These are phyloP conservation scores for Sebastes trivittatus DNA, from an alignment of 2,797 vertebrate species.

Conservation along the genomic window DNA sequence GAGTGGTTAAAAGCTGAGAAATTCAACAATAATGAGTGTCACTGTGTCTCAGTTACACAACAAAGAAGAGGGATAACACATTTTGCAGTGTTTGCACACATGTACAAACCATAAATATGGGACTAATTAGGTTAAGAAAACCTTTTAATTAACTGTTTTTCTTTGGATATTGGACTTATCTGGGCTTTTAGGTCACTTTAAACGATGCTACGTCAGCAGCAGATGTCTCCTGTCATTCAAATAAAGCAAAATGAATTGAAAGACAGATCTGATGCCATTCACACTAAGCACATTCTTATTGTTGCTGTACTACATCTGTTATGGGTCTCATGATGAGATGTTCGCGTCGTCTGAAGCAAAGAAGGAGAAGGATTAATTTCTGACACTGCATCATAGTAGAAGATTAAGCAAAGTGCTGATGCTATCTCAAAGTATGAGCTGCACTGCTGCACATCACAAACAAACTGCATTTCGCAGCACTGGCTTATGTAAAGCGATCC, in stretches of 20 bases:
- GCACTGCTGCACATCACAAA: conserved; percentile 21
- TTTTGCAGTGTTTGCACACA: not conserved
- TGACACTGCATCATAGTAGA: conserved; percentile 11
- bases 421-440: conserved; percentile 22
- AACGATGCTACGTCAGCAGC: not conserved
- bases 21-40: conserved; percentile 38
- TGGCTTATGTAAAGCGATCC: conserved; percentile 59
- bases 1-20: conserved; percentile 77
- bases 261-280: conserved; percentile 17
- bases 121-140: not conserved
- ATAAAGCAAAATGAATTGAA: conserved; percentile 5
- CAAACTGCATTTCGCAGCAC: conserved; percentile 28
- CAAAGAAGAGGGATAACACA: not conserved
- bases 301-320: conserved; percentile 11
- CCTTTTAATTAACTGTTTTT: not conserved
- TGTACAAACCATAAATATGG: not conserved
- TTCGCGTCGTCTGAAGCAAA: conserved; percentile 22
- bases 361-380: conserved; percentile 34
- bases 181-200: not conserved
- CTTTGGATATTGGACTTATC: not conserved
- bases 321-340: conserved; percentile 28
- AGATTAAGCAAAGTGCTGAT: conserved; percentile 59
- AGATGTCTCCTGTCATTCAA: conserved; percentile 28
- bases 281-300: conserved; percentile 8
- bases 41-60: conserved; percentile 36